These are phyloP conservation scores for Odocoileus hemionus DNA, from an alignment of 2,113 vertebrate species.

Conservation along the genomic window DNA sequence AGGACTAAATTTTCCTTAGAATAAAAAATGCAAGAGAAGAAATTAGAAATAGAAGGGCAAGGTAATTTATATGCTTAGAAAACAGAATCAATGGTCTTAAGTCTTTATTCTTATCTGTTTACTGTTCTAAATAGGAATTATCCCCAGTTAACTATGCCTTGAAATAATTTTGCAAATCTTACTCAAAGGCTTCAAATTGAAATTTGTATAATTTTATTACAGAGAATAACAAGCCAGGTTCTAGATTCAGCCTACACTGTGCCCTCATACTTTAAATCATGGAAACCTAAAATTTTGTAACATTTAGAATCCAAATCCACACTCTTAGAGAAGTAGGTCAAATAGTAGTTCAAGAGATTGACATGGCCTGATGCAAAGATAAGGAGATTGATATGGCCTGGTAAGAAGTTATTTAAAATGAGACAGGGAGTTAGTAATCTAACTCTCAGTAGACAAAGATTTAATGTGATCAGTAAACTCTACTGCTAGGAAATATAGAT, in stretches of 20 bases:
- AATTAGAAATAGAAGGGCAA: background rate
- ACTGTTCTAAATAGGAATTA: conserved; percentile 2
- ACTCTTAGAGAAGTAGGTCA: background rate
- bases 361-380: background rate
- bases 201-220: background rate
- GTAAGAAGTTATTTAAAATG: conserved; percentile 1
- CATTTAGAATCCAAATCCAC: conserved; percentile 10
- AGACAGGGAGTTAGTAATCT: background rate
- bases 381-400: background rate
- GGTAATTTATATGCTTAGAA: background rate
- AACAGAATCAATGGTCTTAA: background rate
- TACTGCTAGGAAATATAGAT: background rate
- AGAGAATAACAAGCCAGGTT: background rate
- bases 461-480: background rate
- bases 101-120: background rate
- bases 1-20: conserved; percentile 11
- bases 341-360: background rate
- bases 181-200: background rate
- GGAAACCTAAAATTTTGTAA: background rate
- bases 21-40: conserved; percentile 27
- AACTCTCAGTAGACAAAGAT: background rate
- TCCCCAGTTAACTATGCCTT: background rate
- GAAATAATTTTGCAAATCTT: background rate
- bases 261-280: background rate
- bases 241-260: background rate